Conservation (phyloP, 2,888 invertebrate genomes). For the Sussaba pulchella region DNA sequence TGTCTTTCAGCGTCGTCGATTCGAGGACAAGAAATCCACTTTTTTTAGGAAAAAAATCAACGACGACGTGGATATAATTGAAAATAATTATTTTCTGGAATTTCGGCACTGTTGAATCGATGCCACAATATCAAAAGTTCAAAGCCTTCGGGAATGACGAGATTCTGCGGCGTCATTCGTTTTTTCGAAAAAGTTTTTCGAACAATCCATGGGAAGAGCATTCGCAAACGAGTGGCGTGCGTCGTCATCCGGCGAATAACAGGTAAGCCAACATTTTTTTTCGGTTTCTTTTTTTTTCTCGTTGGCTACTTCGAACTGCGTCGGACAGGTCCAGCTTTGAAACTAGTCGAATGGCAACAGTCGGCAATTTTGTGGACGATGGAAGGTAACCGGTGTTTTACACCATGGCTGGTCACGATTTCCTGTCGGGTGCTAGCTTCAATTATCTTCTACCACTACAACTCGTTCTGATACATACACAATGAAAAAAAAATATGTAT, state of each 20-base stretch:
- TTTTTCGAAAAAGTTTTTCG: slow-evolving; percentile 3
- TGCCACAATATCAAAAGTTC: background rate
- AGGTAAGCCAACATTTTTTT: slow-evolving; percentile 43
- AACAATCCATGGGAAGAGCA: slow-evolving; percentile 3
- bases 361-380: slow-evolving; percentile 7
- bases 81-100: background rate
- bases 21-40: too few species aligned
- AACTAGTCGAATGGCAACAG: slow-evolving; percentile 5
- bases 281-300: too few species aligned
- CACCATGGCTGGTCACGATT: slow-evolving; percentile 31
- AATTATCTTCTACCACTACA: slow-evolving; percentile 43
- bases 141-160: slow-evolving; percentile 17
- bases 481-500: background rate
- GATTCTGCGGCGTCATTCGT: slow-evolving; percentile 3
- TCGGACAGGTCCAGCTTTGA: slow-evolving; percentile 26
- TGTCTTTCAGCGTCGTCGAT: too few species aligned
- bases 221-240: slow-evolving; percentile 29
- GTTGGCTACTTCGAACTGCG: slow-evolving; percentile 12
- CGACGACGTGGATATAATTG: too few species aligned
- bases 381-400: slow-evolving; percentile 24
- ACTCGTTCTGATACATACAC: background rate
- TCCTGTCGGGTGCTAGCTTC: slow-evolving; percentile 43
- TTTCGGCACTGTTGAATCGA: background rate
- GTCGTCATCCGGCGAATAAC: slow-evolving; percentile 43
- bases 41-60: too few species aligned